Evolutionary conservation across 1,140 invertebrate species (phyloP).

Genomic region (Lepidurus packardi): DNA sequence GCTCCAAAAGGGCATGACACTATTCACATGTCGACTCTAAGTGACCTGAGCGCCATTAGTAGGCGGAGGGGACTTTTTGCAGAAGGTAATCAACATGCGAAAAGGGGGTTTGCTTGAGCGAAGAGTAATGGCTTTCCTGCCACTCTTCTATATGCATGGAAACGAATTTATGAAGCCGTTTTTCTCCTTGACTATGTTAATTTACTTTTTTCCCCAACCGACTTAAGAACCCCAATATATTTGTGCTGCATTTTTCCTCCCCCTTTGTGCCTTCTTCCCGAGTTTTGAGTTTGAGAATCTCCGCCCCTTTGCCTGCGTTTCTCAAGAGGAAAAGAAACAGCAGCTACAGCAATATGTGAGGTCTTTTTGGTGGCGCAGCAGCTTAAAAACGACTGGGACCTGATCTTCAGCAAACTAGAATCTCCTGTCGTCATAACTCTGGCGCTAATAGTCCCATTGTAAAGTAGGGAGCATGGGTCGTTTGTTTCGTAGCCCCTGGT

Average conservation of each 20-base stretch:
- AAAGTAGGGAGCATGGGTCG: conserved; percentile 20
- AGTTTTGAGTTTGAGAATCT: not conserved
- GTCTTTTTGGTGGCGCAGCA: not conserved
- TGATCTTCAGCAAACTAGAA: conserved; percentile 22
- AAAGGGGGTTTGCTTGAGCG: conserved; percentile 13
- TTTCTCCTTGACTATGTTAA: conserved; percentile 22
- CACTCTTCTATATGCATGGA: conserved; percentile 21
- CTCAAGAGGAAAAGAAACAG: conserved; percentile 6
- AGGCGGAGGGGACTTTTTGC: conserved; percentile 17
- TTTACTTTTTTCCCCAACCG: conserved; percentile 2
- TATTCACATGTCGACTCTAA: conserved; percentile 22
- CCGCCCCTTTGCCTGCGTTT: not conserved
- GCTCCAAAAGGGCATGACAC: conserved; percentile 17
- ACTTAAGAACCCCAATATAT: conserved; percentile 16
- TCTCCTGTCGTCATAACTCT: conserved; percentile 21
- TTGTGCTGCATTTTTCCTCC: not conserved
- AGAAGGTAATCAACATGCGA: conserved; percentile 19
- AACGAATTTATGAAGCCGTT: conserved; percentile 18
- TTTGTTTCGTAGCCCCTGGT: conserved; percentile 21
- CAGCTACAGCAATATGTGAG: conserved; percentile 11
- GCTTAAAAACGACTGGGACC: conserved; percentile 9
- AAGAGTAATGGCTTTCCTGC: conserved; percentile 21
- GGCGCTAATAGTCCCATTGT: conserved; percentile 15
- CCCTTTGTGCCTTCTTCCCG: not conserved
- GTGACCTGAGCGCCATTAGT: conserved; percentile 20